Evolutionary conservation across 2,113 vertebrate species (phyloP).

Genomic region (Plestiodon gilberti): DNA sequence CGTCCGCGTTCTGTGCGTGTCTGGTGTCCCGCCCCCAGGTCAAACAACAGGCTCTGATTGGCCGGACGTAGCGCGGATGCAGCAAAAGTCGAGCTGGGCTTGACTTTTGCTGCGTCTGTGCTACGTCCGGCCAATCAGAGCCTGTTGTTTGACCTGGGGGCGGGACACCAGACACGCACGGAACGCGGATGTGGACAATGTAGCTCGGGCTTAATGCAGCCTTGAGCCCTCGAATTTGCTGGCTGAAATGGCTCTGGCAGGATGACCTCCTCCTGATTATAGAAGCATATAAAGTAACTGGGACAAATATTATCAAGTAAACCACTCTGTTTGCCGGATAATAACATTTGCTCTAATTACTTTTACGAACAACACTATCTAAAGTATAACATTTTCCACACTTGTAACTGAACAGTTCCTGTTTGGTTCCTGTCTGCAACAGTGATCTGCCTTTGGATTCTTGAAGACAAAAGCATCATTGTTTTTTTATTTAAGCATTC

Average conservation of each 20-base stretch:
- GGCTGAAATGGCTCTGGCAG: constrained; percentile 16
- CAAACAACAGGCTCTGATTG: too few species aligned
- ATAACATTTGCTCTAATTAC: constrained; percentile 50
- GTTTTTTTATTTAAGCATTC: neutral
- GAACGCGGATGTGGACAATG: too few species aligned
- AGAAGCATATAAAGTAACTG: constrained; percentile 45
- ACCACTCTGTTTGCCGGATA: constrained; percentile 31
- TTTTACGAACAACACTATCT: constrained; percentile 21
- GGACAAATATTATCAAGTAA: neutral
- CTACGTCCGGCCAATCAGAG: too few species aligned
- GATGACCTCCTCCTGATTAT: constrained; percentile 54
- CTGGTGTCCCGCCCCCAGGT: too few species aligned
- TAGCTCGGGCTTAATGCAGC: too few species aligned
- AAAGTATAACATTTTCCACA: neutral
- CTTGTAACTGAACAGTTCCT: neutral
- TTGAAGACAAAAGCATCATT: neutral
- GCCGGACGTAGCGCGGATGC: too few species aligned
- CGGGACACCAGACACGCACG: too few species aligned
- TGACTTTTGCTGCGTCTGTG: too few species aligned
- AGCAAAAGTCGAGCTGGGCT: too few species aligned
- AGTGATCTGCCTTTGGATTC: fast-evolving
- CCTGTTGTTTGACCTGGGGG: too few species aligned
- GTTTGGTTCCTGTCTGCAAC: neutral
- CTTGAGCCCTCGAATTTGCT: constrained; percentile 44
- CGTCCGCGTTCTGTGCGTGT: too few species aligned